Conservation (phyloP, 2,888 invertebrate species). For the Eilema depressum region DNA sequence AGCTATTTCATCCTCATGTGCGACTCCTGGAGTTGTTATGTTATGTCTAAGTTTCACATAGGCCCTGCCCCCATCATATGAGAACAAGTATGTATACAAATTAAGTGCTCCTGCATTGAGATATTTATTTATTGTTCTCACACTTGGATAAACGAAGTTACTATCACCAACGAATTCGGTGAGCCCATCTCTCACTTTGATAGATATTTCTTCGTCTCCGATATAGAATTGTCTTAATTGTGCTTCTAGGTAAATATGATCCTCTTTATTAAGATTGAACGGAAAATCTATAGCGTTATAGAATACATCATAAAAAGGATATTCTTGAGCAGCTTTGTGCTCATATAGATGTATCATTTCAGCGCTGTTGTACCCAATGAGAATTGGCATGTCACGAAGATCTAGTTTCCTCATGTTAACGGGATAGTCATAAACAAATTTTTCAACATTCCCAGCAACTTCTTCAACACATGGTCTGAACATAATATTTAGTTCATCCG, state of each 20-base stretch:
- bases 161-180: slow-evolving; percentile 62
- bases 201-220: slow-evolving; percentile 54
- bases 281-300: slow-evolving; percentile 29
- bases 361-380: slow-evolving; percentile 58
- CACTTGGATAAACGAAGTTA: slow-evolving; percentile 53
- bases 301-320: slow-evolving; percentile 43
- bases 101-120: slow-evolving; percentile 52
- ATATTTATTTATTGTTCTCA: slow-evolving; percentile 58
- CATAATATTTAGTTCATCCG: slow-evolving; percentile 41
- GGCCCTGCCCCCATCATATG: slow-evolving; percentile 64
- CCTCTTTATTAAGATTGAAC: slow-evolving; percentile 53
- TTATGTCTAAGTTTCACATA: slow-evolving; percentile 56
- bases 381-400: slow-evolving; percentile 50
- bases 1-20: slow-evolving; percentile 63
- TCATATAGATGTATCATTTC: slow-evolving; percentile 46
- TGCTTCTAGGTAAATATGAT: slow-evolving; percentile 49
- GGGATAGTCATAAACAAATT: slow-evolving; percentile 57
- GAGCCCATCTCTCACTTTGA: slow-evolving; percentile 49
- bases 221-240: slow-evolving; percentile 65
- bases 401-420: slow-evolving; percentile 46
- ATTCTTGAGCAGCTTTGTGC: slow-evolving; percentile 34
- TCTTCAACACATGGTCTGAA: slow-evolving; percentile 65
- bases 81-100: slow-evolving; percentile 66
- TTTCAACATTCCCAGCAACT: slow-evolving; percentile 50
- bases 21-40: slow-evolving; percentile 53